Percentiles rank a stretch among this genome's conserved stretches.
Evolutionary conservation across 2,888 invertebrate species (phyloP).

Genomic region (Tetanocera ferruginea): DNA sequence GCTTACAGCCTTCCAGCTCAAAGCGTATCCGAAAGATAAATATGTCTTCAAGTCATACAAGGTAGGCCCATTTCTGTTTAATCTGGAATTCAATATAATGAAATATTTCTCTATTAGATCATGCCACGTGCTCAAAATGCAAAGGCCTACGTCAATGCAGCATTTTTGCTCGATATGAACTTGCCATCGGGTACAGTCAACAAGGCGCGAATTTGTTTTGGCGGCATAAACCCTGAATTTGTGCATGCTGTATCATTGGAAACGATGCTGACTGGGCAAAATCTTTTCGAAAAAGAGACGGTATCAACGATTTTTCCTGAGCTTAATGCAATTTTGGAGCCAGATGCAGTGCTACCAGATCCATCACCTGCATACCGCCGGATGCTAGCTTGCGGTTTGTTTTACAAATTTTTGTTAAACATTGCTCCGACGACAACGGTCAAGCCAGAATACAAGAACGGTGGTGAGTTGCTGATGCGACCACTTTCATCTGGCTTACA

Average conservation of each 20-base stretch:
- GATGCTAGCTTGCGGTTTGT: slow-evolving; percentile 78
- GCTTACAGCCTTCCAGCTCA: slow-evolving; percentile 75
- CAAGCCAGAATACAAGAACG: slow-evolving; percentile 72
- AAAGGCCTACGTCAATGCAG: slow-evolving; percentile 83
- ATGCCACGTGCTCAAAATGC: slow-evolving; percentile 84
- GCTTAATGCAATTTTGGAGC: slow-evolving; percentile 75
- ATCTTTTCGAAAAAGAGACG: slow-evolving; percentile 68
- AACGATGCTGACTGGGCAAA: slow-evolving; percentile 68
- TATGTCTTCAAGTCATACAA: slow-evolving; percentile 78
- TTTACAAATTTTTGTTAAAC: slow-evolving; percentile 81
- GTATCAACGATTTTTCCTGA: slow-evolving; percentile 70
- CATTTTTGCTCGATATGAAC: slow-evolving; percentile 76
- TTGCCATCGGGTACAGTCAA: slow-evolving; percentile 64
- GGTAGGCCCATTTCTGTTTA: slow-evolving; percentile 66
- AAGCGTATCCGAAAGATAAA: slow-evolving; percentile 70
- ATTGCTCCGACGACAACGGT: slow-evolving; percentile 72
- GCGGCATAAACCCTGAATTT: slow-evolving; percentile 74
- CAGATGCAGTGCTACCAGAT: slow-evolving; percentile 77
- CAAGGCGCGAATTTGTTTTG: slow-evolving; percentile 75
- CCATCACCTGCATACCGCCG: slow-evolving; percentile 79
- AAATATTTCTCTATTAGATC: slow-evolving; percentile 69
- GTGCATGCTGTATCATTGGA: slow-evolving; percentile 75
- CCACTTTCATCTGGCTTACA: slow-evolving; percentile 78
- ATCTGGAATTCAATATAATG: not conserved
- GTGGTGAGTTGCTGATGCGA: slow-evolving; percentile 74